phyloP scores from a whole-genome alignment of 2,888 invertebrate species.

The Elysia crispata region DNA sequence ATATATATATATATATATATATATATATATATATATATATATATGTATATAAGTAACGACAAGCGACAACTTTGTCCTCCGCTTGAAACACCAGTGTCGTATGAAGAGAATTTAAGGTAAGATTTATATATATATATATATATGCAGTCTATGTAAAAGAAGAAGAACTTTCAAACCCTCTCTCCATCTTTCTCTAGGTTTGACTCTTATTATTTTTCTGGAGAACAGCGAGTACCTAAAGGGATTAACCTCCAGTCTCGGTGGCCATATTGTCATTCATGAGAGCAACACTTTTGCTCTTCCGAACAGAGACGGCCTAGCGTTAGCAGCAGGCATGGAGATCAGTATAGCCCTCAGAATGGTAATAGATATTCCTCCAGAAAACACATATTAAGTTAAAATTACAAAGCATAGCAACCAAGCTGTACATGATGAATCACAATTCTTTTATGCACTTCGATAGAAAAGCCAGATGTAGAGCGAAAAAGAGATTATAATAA shows the following conservation, averaged over 20 bases:
- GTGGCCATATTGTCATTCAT: slow-evolving; percentile 55
- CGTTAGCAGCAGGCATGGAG: slow-evolving; percentile 58
- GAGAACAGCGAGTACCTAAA: slow-evolving; percentile 57
- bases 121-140: neutral
- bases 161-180: too few relatives aligned
- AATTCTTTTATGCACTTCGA: too few relatives aligned
- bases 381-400: too few relatives aligned
- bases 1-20: too few relatives aligned
- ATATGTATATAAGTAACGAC: neutral
- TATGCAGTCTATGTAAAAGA: too few relatives aligned
- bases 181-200: slow-evolving; percentile 52
- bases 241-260: slow-evolving; percentile 59
- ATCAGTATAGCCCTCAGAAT: slow-evolving; percentile 58
- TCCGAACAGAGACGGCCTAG: slow-evolving; percentile 56
- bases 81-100: too few relatives aligned
- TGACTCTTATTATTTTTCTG: slow-evolving; percentile 58
- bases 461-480: too few relatives aligned
- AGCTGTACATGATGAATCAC: too few relatives aligned
- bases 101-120: too few relatives aligned
- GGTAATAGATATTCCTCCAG: slow-evolving; percentile 46
- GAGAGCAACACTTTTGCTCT: slow-evolving; percentile 54
- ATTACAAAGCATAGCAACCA: too few relatives aligned
- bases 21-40: neutral
- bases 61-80: too few relatives aligned
- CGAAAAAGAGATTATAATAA: too few relatives aligned